Percentiles rank a stretch among this genome's conserved stretches.
Evolutionary conservation across 2,797 vertebrate genomes (phyloP).

Genomic region (Acrossocheilus wenchowensis): DNA sequence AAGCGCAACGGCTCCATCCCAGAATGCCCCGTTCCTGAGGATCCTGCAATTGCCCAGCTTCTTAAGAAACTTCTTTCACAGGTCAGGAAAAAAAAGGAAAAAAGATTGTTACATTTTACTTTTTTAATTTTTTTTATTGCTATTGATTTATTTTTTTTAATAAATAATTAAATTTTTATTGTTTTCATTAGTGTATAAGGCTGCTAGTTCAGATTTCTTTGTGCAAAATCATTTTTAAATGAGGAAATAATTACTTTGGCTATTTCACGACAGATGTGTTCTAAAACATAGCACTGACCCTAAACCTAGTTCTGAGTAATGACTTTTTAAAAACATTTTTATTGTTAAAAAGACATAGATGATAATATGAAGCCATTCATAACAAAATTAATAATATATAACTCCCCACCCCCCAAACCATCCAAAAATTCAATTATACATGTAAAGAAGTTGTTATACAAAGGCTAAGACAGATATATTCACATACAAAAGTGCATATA

Average conservation of each 20-base stretch:
- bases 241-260: background rate
- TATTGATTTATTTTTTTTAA: background rate
- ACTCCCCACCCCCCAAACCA: too few species aligned
- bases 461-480: too few species aligned
- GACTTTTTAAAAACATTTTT: too few species aligned
- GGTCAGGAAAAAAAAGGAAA: conserved; percentile 71
- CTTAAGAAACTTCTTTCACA: conserved; percentile 96
- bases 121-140: background rate
- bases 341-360: too few species aligned
- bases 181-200: background rate
- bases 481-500: too few species aligned
- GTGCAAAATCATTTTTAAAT: background rate
- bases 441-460: too few species aligned
- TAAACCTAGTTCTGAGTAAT: background rate
- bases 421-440: too few species aligned
- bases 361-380: too few species aligned
- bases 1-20: conserved; percentile 86
- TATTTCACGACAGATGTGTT: too few species aligned
- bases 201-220: background rate
- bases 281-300: background rate
- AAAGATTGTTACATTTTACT: too few species aligned
- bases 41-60: conserved; percentile 92
- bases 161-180: background rate
- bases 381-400: too few species aligned
- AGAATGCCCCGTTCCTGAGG: conserved; percentile 89